These are phyloP conservation scores for Gallinago media DNA, from an alignment of 2,113 vertebrate species.

Conservation along the genomic window DNA sequence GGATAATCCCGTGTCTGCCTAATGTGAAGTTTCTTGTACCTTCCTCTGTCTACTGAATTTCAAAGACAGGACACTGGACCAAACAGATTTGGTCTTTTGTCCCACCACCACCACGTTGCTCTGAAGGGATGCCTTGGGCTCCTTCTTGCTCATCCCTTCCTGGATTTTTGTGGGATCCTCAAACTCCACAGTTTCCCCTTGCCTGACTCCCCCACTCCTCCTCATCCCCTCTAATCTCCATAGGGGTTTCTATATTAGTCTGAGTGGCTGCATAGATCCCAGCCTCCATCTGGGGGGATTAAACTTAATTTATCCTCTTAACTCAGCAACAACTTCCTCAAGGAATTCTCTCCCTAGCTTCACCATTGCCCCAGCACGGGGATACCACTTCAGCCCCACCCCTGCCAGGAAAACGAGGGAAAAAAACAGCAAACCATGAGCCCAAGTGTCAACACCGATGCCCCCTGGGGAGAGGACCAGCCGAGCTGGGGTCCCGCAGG, in stretches of 20 bases:
- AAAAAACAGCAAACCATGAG: background rate
- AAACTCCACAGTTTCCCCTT: background rate
- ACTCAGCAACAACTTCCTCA: constrained; percentile 5
- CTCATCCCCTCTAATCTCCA: constrained; percentile 11
- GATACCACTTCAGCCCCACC: background rate
- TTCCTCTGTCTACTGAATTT: background rate
- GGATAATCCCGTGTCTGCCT: background rate
- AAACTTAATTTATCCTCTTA: constrained; percentile 74
- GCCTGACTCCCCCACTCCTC: background rate
- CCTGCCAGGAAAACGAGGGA: background rate
- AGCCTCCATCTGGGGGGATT: constrained; percentile 67
- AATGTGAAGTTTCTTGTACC: background rate
- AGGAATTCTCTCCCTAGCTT: background rate
- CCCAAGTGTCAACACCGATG: background rate
- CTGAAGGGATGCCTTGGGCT: background rate
- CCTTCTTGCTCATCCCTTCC: background rate
- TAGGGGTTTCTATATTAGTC: constrained; percentile 46
- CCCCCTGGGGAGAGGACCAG: background rate
- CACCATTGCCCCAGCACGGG: background rate
- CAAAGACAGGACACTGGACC: background rate
- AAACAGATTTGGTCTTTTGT: background rate
- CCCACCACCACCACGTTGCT: background rate
- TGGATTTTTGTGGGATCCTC: background rate
- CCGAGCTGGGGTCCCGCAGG: rapidly evolving
- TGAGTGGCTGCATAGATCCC: constrained; percentile 30